Base-by-base conservation (phyloP, 2,797 vertebrate genomes). In the Megalops cyprinoides region DNA sequence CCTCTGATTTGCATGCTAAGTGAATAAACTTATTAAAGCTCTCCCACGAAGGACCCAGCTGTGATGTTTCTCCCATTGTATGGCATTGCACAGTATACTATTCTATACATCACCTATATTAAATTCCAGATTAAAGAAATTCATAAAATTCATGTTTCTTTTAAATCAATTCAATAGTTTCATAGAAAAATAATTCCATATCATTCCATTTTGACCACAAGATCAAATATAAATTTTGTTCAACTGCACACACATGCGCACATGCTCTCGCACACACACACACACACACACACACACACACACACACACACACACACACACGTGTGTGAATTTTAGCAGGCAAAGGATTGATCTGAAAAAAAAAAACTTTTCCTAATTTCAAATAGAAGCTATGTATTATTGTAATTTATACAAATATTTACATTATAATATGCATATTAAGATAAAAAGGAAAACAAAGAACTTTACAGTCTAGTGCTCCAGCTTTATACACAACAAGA, bases 391-490 rank as follows among this genome's bases (percentile, higher is more conserved):
- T 42, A 42, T 42, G 37, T 7, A 42, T n/a, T 15, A 69, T 39
- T 18, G 20, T 67, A 37, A 15, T 20, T 67, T 34, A 18, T 81
- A 53, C 14, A 81, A 34, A 4, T 81, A 83, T 84, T 83, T 84
- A 87, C 82, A 88, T 53, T 71, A 71, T 67, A 18, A 44, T 62
- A 81, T 76, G 62, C 34, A 67, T 44, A 67, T 81, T 58, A 65
- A 48, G 51, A 51, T 48, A 65, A 49, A 65, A 75, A 56, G 12
- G 58, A 78, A 79, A 88, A 89, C 85, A 87, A 85, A 85, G 85
- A 86, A 76, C 56, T 93, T 92, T 93, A 93, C 93, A 94, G 93
- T 92, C 81, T 87, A 87, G 93, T 92, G 92, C 92, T 93, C 92
- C 92, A 93, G 88, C 87, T 87, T 86, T 91, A 89, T 80, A 62